phyloP scores from a whole-genome alignment of 1,140 invertebrate genomes.

The Tetramorium alpestre region DNA sequence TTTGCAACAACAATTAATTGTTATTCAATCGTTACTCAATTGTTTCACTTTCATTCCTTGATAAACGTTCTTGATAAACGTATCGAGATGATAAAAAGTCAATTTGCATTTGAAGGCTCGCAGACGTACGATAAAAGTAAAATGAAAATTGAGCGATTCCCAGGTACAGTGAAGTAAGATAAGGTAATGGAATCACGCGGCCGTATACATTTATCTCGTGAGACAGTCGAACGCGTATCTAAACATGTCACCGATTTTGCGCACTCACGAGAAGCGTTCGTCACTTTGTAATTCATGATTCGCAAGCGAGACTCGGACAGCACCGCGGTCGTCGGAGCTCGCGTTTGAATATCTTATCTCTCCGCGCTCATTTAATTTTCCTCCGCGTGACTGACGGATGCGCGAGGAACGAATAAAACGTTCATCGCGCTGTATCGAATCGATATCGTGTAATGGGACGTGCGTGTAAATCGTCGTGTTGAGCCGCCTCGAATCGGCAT shows the following conservation, averaged over 20 bases:
- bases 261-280: constrained; percentile 12
- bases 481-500: constrained; percentile 29
- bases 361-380: constrained; percentile 26
- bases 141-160: neutral
- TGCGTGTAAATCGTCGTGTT: constrained; percentile 44
- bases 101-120: neutral
- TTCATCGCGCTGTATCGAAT: constrained; percentile 31
- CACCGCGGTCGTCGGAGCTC: neutral
- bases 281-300: constrained; percentile 21
- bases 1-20: neutral
- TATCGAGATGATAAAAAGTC: neutral
- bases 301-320: neutral
- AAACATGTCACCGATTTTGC: constrained; percentile 37
- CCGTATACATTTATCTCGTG: neutral
- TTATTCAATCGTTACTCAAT: neutral
- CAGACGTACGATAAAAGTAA: neutral
- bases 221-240: constrained; percentile 3
- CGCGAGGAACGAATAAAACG: constrained; percentile 7
- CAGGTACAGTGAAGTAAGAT: neutral
- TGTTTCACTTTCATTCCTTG: neutral
- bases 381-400: constrained; percentile 32
- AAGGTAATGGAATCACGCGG: neutral
- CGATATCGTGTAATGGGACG: constrained; percentile 48
- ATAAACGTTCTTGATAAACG: too few relatives aligned
- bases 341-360: constrained; percentile 43